These are phyloP conservation scores for Otus sunia DNA, from an alignment of 2,113 vertebrate genomes.

Conservation along the genomic window DNA sequence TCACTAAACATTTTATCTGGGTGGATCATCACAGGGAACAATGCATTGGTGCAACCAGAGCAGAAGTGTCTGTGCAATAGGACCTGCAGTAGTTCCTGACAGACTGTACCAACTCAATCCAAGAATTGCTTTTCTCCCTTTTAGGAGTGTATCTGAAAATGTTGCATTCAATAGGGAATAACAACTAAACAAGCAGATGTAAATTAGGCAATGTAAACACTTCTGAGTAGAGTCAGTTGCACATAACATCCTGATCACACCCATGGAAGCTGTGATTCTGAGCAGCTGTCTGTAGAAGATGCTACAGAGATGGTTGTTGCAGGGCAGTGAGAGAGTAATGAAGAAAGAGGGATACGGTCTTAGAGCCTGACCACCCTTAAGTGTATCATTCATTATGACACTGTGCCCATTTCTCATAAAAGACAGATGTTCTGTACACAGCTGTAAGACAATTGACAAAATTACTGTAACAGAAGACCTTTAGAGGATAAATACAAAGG, in stretches of 20 bases:
- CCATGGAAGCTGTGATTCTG: neutral
- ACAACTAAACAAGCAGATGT: neutral
- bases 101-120: neutral
- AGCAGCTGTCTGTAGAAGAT: neutral
- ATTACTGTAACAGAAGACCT: neutral
- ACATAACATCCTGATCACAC: too few relatives aligned
- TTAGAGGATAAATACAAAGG: neutral
- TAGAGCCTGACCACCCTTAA: neutral
- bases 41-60: rapidly evolving
- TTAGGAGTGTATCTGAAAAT: neutral
- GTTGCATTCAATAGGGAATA: neutral
- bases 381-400: neutral
- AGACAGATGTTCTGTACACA: neutral
- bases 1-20: neutral
- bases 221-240: neutral
- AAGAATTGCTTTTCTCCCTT: neutral
- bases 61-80: neutral
- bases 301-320: neutral
- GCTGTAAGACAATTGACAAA: neutral
- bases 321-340: neutral
- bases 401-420: neutral
- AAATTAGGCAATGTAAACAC: neutral
- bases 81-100: neutral
- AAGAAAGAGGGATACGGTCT: neutral
- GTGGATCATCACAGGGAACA: neutral